Evolutionary conservation across 2,888 invertebrate genomes (phyloP).

Genomic region (Leucozona laternaria): DNA sequence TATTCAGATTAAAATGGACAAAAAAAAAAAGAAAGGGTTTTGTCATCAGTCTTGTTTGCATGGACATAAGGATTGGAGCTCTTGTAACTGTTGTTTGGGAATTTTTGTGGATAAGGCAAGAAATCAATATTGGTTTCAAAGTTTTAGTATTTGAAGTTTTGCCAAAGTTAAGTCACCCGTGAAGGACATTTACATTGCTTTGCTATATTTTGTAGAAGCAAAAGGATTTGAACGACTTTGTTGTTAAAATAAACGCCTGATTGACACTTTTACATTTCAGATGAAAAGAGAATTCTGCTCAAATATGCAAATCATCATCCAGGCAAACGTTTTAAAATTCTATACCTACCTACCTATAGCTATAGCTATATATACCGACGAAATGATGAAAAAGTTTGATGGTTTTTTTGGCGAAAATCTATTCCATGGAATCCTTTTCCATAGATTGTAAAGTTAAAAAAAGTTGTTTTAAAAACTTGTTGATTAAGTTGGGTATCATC

Average conservation of each 20-base stretch:
- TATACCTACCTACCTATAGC: too few relatives aligned
- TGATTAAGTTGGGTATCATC: not conserved
- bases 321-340: constrained; percentile 9
- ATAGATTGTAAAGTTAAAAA: not conserved
- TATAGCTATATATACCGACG: too few relatives aligned
- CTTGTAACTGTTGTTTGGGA: constrained; percentile 17
- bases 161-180: constrained; percentile 43
- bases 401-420: not conserved
- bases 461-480: not conserved
- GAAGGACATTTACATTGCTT: constrained; percentile 37
- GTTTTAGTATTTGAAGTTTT: constrained; percentile 29
- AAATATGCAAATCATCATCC: constrained; percentile 8
- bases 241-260: constrained; percentile 28
- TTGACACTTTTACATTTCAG: constrained; percentile 11
- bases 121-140: constrained; percentile 39
- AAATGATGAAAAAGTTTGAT: constrained; percentile 4
- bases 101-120: not conserved
- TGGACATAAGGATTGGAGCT: not conserved
- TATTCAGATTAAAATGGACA: constrained; percentile 38
- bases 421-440: not conserved
- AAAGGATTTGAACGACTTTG: constrained; percentile 16
- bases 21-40: constrained; percentile 13
- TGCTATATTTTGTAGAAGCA: not conserved
- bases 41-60: constrained; percentile 33
- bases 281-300: constrained; percentile 6